Evolutionary conservation across 2,113 vertebrate genomes (phyloP).

Genomic region (Petrocephalus microphthalmus): DNA sequence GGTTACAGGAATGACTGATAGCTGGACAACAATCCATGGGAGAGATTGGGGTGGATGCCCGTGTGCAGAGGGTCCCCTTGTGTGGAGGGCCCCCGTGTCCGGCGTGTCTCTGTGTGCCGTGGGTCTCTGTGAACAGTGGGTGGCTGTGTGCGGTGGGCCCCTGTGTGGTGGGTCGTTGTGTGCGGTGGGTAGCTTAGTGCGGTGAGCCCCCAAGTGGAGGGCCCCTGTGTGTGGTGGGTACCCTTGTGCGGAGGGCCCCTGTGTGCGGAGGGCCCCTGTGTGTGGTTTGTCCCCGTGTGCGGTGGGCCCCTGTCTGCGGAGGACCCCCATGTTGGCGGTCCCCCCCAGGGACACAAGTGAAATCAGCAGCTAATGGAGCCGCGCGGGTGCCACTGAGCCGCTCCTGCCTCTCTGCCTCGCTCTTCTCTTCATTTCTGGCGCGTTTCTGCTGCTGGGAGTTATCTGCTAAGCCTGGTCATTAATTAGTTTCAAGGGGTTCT

Average conservation of each 20-base stretch:
- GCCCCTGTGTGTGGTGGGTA: not conserved
- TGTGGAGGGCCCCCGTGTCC: too few relatives aligned
- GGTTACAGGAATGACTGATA: not conserved
- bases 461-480: conserved; percentile 55
- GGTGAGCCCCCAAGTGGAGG: not conserved
- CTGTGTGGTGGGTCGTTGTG: not conserved
- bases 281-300: not conserved
- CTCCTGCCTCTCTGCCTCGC: conserved; percentile 17
- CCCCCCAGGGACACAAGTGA: not conserved
- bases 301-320: not conserved
- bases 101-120: too few relatives aligned
- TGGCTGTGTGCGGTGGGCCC: too few relatives aligned
- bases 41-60: not conserved
- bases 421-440: conserved; percentile 15
- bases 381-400: not conserved
- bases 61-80: too few relatives aligned
- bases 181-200: not conserved
- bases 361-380: conserved; percentile 3
- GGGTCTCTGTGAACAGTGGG: too few relatives aligned
- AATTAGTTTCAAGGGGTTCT: conserved; percentile 52
- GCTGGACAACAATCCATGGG: not conserved
- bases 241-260: not conserved
- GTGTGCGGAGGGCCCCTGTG: not conserved
- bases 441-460: conserved; percentile 43
- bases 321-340: not conserved